Evolutionary conservation across 2,888 invertebrate genomes (phyloP), one percentile per base, ranked within the genome.

Genomic region (Noctua fimbriata): DNA sequence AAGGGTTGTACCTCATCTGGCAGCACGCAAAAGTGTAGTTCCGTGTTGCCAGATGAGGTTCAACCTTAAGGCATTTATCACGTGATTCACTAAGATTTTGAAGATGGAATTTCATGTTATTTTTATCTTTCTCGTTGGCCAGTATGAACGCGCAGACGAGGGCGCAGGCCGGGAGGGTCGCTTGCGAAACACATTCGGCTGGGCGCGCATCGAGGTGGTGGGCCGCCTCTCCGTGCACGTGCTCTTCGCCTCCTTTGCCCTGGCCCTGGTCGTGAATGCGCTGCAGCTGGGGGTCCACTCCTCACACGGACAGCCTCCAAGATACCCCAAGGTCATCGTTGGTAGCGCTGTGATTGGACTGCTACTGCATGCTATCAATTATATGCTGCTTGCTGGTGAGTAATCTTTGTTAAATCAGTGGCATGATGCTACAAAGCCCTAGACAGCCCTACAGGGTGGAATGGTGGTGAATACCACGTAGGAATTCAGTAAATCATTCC

Each of bases 141-240:
- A 97, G 97, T 97, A 95, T 70, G 96, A 97, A 79, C 93, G 96
- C 69, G 96, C 96, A 1, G 97, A 97, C 83, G 97, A 96, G 92
- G 91, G 97, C 92, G 89, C 97, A 94, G 97, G 96, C 0, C 92
- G 94, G 9, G 98, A 98, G 88, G 97, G 99, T 87, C 98, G 98
- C 79, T 96, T 99, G 79, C 98, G 98, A 83, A 99, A 99, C 93
- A 99, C 99, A 0, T 99, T 99, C 91, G 99, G 99, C 16, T 99
- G 99, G 99, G 98, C 99, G 6, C 97, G 99, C 85, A 98, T 99
- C 74, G 99, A 99, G 91, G 98, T 99, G n/a, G 97, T 99, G 14
- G 98, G 98, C 66, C 98, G 98, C 96, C 95, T 99, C 67, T 98
- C 98, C 6, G 98, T 98, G 73, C 98, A 98, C 93, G 98, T 98